Conservation (phyloP, 1,140 invertebrate species). For the Philaenus spumarius region DNA sequence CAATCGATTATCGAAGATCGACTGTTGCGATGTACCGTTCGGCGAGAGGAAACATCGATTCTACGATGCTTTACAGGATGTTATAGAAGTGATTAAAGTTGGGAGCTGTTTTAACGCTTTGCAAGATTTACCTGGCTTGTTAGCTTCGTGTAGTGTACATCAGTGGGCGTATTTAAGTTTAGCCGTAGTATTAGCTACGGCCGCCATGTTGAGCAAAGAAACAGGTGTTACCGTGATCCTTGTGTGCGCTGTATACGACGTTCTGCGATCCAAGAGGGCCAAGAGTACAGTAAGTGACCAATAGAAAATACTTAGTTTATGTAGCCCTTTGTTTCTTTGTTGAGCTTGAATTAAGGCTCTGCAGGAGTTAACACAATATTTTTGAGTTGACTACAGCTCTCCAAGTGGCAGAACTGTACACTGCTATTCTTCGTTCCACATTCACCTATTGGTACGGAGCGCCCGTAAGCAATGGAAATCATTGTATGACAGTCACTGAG, state of each 20-base stretch:
- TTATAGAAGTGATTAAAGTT: background rate
- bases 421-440: too few relatives aligned
- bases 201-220: constrained; percentile 29
- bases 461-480: too few relatives aligned
- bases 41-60: background rate
- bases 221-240: constrained; percentile 26
- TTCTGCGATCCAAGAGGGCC: constrained; percentile 10
- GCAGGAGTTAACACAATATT: too few relatives aligned
- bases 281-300: constrained; percentile 5
- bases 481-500: too few relatives aligned
- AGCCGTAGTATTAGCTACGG: constrained; percentile 23
- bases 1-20: background rate
- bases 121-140: background rate
- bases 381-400: too few relatives aligned
- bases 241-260: constrained; percentile 25
- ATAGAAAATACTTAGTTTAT: too few relatives aligned
- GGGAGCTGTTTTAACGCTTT: background rate
- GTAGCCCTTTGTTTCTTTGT: too few relatives aligned
- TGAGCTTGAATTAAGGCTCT: too few relatives aligned
- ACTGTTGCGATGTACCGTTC: background rate
- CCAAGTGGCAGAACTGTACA: too few relatives aligned
- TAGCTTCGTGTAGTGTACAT: background rate
- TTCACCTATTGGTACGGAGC: too few relatives aligned
- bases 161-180: constrained; percentile 15
- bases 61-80: background rate